Percentiles rank a stretch among this genome's conserved stretches.
phyloP scores from a whole-genome alignment of 1,140 invertebrate genomes.

The Triops longicaudatus region DNA sequence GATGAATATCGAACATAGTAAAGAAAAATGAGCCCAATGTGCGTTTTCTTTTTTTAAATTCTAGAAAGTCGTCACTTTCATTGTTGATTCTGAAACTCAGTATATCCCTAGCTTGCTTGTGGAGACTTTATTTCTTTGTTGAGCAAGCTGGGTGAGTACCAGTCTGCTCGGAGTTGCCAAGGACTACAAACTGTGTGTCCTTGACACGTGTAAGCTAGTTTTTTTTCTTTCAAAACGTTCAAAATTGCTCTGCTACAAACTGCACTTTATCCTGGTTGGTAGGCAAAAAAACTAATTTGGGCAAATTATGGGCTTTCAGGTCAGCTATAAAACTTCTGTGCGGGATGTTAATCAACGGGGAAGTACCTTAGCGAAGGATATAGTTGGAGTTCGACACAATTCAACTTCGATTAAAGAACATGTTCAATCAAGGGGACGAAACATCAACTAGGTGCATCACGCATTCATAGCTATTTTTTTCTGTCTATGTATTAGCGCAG shows the following conservation, averaged over 20 bases:
- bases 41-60: background rate
- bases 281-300: background rate
- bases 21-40: background rate
- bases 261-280: background rate
- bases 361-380: no score
- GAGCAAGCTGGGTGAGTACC: background rate
- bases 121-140: background rate
- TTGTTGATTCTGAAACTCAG: slow-evolving; percentile 33
- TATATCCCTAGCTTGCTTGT: slow-evolving; percentile 42
- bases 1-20: background rate
- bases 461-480: no score
- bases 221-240: background rate
- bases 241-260: background rate
- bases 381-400: no score
- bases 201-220: background rate
- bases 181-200: slow-evolving; percentile 3
- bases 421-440: no score
- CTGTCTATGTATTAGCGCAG: no score
- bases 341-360: no score
- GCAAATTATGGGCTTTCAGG: background rate
- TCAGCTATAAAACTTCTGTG: no score
- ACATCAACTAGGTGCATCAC: no score
- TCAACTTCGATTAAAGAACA: no score
- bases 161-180: background rate
- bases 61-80: slow-evolving; percentile 18